These are phyloP conservation scores for Megalonaias nervosa DNA, from an alignment of 1,140 invertebrate species.

Conservation along the genomic window DNA sequence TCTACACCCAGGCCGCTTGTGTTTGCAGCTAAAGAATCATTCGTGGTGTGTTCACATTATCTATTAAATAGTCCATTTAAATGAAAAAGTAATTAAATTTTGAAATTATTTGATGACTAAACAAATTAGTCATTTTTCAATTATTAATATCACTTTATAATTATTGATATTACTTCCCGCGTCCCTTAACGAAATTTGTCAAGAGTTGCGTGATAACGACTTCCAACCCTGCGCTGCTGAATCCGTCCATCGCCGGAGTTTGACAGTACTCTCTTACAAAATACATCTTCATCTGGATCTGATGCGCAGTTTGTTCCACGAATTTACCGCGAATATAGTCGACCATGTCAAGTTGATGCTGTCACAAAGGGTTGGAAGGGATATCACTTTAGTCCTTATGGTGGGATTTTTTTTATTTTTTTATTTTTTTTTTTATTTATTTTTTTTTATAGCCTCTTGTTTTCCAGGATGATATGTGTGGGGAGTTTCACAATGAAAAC, in stretches of 20 bases:
- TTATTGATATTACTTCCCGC: not conserved
- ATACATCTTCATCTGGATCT: conserved; percentile 3
- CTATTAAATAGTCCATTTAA: too few species aligned
- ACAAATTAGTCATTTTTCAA: too few species aligned
- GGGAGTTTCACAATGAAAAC: conserved; percentile 3
- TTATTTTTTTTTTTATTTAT: too few species aligned
- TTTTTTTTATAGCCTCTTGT: too few species aligned
- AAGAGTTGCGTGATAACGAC: not conserved
- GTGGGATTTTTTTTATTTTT: conserved; percentile 20
- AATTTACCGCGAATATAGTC: conserved; percentile 8
- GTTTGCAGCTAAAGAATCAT: too few species aligned
- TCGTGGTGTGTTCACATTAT: too few species aligned
- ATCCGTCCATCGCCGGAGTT: not conserved
- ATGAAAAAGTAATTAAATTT: too few species aligned
- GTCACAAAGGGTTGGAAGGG: not conserved
- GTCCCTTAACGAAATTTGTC: conserved; percentile 6
- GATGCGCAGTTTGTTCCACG: conserved; percentile 7
- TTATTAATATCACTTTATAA: too few species aligned
- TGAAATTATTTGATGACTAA: too few species aligned
- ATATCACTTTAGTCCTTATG: conserved; percentile 15
- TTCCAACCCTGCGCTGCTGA: not conserved
- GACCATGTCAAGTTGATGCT: conserved; percentile 9
- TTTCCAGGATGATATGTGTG: too few species aligned
- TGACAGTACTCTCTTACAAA: conserved; percentile 8
- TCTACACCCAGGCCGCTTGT: too few species aligned